These are phyloP conservation scores for Tympanuchus pallidicinctus DNA, from an alignment of 2,113 vertebrate species.

Conservation along the genomic window DNA sequence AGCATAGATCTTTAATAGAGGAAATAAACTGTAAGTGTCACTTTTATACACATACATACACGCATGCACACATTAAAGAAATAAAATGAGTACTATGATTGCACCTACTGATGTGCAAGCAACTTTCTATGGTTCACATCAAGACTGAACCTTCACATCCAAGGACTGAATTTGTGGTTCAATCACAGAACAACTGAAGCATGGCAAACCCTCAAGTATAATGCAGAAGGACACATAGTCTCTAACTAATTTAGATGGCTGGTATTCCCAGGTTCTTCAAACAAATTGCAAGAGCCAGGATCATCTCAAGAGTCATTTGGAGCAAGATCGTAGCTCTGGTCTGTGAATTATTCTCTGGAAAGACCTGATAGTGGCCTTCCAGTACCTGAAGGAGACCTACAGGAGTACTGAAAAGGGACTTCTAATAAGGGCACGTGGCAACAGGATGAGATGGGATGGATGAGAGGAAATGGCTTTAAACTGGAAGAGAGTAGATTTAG, in stretches of 20 bases:
- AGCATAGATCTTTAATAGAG: background rate
- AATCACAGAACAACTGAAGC: background rate
- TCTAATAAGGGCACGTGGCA: too few species aligned
- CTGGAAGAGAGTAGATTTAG: too few species aligned
- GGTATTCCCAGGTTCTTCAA: background rate
- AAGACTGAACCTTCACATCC: background rate
- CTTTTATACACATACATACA: background rate
- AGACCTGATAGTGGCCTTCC: too few species aligned
- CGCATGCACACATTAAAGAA: background rate
- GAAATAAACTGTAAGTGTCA: background rate
- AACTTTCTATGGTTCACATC: background rate
- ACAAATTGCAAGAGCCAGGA: background rate
- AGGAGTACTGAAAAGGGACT: too few species aligned
- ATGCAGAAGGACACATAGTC: background rate
- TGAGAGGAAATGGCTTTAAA: too few species aligned
- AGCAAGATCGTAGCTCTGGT: background rate
- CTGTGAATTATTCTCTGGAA: background rate
- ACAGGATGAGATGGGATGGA: too few species aligned
- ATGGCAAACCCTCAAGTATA: accelerated
- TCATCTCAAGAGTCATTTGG: background rate
- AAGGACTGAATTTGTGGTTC: background rate
- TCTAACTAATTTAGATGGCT: background rate
- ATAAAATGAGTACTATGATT: background rate
- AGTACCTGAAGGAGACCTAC: too few species aligned
- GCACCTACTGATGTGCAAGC: background rate